Conservation (phyloP, 2,797 vertebrate genomes). For the Oreochromis grahami region DNA sequence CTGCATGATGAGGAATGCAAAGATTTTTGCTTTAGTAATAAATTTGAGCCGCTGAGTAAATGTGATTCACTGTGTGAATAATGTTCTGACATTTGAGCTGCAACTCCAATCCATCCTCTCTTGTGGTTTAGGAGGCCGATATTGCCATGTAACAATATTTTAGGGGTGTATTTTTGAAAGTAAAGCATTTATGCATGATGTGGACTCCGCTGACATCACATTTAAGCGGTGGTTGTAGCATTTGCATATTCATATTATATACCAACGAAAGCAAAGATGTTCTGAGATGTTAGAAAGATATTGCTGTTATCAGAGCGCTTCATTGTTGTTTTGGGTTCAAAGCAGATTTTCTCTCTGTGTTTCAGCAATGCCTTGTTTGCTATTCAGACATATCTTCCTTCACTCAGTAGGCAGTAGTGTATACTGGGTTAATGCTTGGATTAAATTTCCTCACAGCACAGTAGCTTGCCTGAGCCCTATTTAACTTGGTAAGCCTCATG, state of each 20-base stretch:
- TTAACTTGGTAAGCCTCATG: constrained; percentile 73
- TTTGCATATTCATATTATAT: not conserved
- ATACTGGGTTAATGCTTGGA: constrained; percentile 63
- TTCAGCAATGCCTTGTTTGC: constrained; percentile 32
- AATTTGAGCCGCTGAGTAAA: not conserved
- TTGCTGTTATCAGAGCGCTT: not conserved
- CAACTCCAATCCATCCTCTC: not conserved
- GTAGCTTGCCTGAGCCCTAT: constrained; percentile 71
- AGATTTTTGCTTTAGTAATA: not conserved
- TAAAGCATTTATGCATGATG: not conserved
- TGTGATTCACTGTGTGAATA: not conserved
- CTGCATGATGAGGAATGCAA: not conserved
- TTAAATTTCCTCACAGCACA: constrained; percentile 71
- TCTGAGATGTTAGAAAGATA: not conserved
- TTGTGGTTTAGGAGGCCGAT: not conserved
- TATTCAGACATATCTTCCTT: constrained; percentile 45
- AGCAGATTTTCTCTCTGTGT: not conserved
- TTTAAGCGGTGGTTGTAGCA: not conserved
- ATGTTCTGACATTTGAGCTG: not conserved
- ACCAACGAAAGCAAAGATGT: not conserved
- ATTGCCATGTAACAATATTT: not conserved
- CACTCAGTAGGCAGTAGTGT: constrained; percentile 54
- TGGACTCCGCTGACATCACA: not conserved
- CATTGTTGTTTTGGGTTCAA: not conserved
- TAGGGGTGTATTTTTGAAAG: not conserved